Conservation (phyloP, 2,797 vertebrate species). For the Pangasius macronema region DNA sequence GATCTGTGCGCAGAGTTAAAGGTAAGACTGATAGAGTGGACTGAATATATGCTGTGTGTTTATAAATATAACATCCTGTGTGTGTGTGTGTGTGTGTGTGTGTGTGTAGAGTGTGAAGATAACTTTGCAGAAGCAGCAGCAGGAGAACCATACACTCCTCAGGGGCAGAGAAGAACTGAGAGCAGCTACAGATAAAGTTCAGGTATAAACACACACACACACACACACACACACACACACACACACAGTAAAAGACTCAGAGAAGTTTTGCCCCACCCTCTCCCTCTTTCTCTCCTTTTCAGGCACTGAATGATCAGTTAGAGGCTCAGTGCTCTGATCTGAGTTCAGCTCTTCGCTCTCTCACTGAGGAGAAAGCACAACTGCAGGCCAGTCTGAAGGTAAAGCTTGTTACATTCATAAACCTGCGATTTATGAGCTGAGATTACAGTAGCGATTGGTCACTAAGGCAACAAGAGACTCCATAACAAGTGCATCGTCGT, state of each 20-base stretch:
- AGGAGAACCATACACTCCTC: conserved; percentile 66
- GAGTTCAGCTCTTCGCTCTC: conserved; percentile 60
- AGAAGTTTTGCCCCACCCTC: no score
- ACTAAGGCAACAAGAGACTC: not conserved
- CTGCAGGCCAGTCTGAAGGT: conserved; percentile 69
- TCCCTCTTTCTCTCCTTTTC: not conserved
- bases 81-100: conserved; percentile 15
- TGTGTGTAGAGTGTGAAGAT: conserved; percentile 62
- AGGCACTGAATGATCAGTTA: conserved; percentile 71
- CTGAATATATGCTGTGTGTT: not conserved
- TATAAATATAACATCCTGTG: not conserved
- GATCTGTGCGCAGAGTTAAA: conserved; percentile 70
- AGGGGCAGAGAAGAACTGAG: conserved; percentile 62
- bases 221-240: not conserved
- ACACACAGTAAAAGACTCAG: not conserved
- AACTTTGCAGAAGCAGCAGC: conserved; percentile 64
- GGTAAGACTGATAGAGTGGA: conserved; percentile 60
- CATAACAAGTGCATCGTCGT: no score
- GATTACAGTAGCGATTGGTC: not conserved
- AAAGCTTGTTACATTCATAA: not conserved
- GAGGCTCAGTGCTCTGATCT: conserved; percentile 69
- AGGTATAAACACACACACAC: conserved; percentile 56
- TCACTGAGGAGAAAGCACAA: conserved; percentile 67
- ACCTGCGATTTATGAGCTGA: not conserved
- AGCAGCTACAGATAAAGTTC: conserved; percentile 67